phyloP scores from a whole-genome alignment of 2,113 vertebrate species.

The Octodon degus region DNA sequence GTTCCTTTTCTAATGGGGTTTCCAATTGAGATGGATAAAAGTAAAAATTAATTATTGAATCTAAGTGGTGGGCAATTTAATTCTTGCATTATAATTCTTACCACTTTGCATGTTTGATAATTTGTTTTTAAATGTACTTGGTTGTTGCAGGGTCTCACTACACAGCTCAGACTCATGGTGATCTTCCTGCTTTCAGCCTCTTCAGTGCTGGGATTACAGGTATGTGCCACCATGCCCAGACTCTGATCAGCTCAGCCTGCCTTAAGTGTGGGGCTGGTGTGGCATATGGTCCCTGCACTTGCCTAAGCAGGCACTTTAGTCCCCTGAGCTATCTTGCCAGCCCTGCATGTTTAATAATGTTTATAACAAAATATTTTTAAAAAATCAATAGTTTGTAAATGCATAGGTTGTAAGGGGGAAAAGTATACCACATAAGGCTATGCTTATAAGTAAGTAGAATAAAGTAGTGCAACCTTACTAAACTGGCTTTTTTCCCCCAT shows the following conservation, averaged over 20 bases:
- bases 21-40: constrained; percentile 12
- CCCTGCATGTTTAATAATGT: background rate
- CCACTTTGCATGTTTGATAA: background rate
- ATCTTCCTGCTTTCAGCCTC: no score
- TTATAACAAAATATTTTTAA: background rate
- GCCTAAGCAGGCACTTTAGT: no score
- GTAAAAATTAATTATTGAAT: constrained; percentile 31
- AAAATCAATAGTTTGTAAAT: background rate
- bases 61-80: background rate
- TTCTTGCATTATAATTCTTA: background rate
- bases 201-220: no score
- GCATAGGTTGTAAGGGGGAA: background rate
- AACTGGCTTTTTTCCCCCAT: no score
- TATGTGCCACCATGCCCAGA: no score
- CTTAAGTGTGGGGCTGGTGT: no score
- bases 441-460: background rate
- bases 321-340: no score
- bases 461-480: background rate
- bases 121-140: background rate
- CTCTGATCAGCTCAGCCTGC: no score
- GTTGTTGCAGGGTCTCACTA: no score
- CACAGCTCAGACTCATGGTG: no score
- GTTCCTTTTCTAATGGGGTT: background rate
- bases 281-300: no score
- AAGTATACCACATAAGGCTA: background rate